Base-by-base conservation (phyloP, 1,140 invertebrate species). In the Papilio dardanus region DNA sequence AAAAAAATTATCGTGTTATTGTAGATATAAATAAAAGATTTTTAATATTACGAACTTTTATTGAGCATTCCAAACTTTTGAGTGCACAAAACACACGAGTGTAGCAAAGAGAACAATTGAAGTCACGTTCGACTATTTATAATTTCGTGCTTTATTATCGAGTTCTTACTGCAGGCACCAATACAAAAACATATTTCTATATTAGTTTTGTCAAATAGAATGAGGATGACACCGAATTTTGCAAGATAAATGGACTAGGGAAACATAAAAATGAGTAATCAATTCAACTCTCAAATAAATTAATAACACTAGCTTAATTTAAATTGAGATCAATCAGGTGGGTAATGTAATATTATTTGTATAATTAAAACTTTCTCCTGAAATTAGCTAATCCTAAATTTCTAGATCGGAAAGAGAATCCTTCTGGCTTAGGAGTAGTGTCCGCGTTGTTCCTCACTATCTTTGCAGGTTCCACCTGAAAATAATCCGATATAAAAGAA, bases 401-500 rank as follows among this genome's bases (percentile, higher is more conserved):
- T 73, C 83, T 88, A 6, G 88, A 83, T 30, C 89, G 76, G 50
- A 92, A 89, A 14, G 78, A 79, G 42, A 89, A 87, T 24, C 83
- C 83, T 50, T 92, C 81, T 81, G 86, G 75, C 46, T 77, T 80
- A 0, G 79, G 78, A 10, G 69, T 12, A 6, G 79, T 40, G 0
- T 78, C 81, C 3, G 73, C 74, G 50, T 89, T 90, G 68, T 84
- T 90, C 76, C 85, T 86, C 0, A 81, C 40, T 5, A 77, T 65
- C 71, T 92, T 92, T 4, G 87, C 86, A 73, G 91, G 91, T 66
- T 90, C 88, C 19, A 92, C 91, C 91, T 92, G 79, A 40, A 86
- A 83, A 77, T 21, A 14, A 28, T n/a, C n/a, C n/a, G n/a, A n/a
- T n/a, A n/a, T n/a, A n/a, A n/a, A n/a, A n/a, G n/a, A n/a, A n/a